Evolutionary conservation across 2,888 invertebrate species (phyloP).

Genomic region (Rhaphigaster nebulosa): DNA sequence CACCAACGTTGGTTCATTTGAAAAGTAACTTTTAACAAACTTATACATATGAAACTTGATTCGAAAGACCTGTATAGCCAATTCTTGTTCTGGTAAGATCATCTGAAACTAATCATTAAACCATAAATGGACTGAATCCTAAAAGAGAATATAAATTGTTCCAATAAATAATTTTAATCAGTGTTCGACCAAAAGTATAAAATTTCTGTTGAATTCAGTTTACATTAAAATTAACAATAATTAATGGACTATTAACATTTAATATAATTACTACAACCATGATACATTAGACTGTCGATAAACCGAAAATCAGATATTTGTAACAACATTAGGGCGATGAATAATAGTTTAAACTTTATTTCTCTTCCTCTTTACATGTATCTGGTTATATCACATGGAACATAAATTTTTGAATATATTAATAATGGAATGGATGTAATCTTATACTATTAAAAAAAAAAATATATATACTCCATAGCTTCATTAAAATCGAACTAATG

Average conservation of each 20-base stretch:
- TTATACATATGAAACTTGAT: constrained; percentile 31
- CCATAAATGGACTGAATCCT: constrained; percentile 14
- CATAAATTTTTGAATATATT: not conserved
- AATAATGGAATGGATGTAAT: not conserved
- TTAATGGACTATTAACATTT: not conserved
- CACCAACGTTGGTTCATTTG: not conserved
- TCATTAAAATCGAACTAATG: not conserved
- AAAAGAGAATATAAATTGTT: not conserved
- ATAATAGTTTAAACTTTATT: not conserved
- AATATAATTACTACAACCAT: not conserved
- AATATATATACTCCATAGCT: not conserved
- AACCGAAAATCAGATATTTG: not conserved
- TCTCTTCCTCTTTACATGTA: not conserved
- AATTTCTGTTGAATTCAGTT: not conserved
- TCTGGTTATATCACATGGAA: not conserved
- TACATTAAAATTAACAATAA: not conserved
- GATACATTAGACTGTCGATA: not conserved
- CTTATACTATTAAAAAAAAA: not conserved
- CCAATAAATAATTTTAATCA: not conserved
- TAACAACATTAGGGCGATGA: not conserved
- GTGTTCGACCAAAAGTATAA: not conserved
- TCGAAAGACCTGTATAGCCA: constrained; percentile 26
- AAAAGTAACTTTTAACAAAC: not conserved
- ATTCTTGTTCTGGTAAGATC: not conserved
- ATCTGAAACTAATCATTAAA: constrained; percentile 38